phyloP scores from a whole-genome alignment of 1,140 invertebrate species.

The Trigoniulus corallinus region DNA sequence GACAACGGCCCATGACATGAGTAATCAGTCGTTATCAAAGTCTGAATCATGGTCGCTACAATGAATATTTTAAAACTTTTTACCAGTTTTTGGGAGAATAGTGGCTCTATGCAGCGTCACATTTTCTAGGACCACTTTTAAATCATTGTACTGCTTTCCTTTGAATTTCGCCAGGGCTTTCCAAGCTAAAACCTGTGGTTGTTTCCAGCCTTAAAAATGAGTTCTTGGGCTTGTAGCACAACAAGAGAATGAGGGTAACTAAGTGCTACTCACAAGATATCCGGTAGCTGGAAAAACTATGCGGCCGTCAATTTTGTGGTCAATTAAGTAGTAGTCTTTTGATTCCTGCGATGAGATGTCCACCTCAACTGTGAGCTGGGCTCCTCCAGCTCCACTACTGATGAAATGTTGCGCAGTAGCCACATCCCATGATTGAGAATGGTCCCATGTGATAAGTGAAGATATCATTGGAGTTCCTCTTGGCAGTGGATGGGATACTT shows the following conservation, averaged over 20 bases:
- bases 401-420: constrained; percentile 38
- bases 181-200: constrained; percentile 56
- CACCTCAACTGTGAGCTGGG: constrained; percentile 33
- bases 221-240: neutral
- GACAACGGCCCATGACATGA: no score
- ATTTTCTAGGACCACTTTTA: constrained; percentile 71
- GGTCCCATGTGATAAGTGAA: constrained; percentile 78
- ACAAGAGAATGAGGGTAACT: no score
- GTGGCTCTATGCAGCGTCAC: constrained; percentile 79
- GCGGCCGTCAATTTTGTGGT: constrained; percentile 88
- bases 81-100: constrained; percentile 63
- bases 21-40: no score
- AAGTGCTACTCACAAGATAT: constrained; percentile 41
- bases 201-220: neutral
- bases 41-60: no score
- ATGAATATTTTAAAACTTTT: no score
- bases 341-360: constrained; percentile 49
- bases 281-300: constrained; percentile 90
- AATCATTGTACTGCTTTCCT: constrained; percentile 53
- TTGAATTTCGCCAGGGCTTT: constrained; percentile 72
- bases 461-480: constrained; percentile 56
- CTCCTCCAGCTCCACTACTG: neutral
- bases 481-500: constrained; percentile 33
- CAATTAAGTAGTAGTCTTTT: constrained; percentile 52
- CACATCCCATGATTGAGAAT: constrained; percentile 58